Conservation (phyloP, 2,888 invertebrate genomes). For the Monoplex corrugatus region DNA sequence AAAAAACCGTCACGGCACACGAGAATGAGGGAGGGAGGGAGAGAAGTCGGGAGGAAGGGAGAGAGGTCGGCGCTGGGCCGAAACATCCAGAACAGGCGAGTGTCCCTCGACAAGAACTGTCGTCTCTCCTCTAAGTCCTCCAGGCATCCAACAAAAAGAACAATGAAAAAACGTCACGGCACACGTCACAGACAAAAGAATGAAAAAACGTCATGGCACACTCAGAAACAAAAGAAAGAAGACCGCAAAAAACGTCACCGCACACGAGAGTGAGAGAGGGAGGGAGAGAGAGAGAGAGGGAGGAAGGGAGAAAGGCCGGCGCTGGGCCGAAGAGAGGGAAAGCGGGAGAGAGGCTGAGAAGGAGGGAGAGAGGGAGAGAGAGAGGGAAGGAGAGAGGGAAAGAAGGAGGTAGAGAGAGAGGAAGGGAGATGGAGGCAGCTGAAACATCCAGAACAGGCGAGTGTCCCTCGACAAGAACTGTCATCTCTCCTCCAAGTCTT, state of each 20-base stretch:
- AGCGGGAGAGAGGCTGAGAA: neutral
- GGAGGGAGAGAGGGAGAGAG: neutral
- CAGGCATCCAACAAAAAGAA: too few relatives aligned
- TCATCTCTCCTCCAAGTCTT: neutral
- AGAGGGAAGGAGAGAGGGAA: neutral
- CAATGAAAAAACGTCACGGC: neutral
- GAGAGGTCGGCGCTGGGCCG: too few relatives aligned
- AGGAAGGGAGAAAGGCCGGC: neutral
- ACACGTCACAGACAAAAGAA: neutral
- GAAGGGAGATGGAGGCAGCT: neutral
- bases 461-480: too few relatives aligned
- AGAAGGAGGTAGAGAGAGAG: neutral
- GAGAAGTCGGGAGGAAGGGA: too few relatives aligned
- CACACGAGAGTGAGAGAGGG: neutral
- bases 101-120: too few relatives aligned
- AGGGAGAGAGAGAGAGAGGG: neutral
- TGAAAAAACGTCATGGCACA: neutral
- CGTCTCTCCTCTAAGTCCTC: too few relatives aligned
- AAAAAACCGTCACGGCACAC: conserved; percentile 10
- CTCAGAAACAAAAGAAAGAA: neutral
- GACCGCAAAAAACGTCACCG: neutral
- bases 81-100: too few relatives aligned
- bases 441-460: neutral
- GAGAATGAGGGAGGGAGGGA: neutral
- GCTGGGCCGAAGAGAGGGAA: neutral